Base-by-base conservation (phyloP, 2,888 invertebrate species). In the Troides oblongomaculatus region DNA sequence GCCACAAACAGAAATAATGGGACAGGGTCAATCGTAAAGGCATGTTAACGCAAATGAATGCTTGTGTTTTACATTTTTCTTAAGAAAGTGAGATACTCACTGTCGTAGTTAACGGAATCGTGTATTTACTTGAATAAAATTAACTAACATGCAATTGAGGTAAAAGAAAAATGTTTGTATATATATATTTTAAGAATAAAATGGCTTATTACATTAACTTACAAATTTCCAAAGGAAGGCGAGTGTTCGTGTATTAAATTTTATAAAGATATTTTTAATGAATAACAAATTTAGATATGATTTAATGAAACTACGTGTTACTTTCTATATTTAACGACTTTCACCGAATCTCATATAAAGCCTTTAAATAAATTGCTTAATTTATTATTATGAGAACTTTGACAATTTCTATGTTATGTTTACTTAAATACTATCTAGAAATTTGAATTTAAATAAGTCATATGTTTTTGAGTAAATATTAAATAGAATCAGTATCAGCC, bases 1-100 rank as follows among this genome's bases (percentile, higher is more conserved):
- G 18, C 71, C 75, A 50, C 58, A 43, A 63, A 72, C n/a, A 23
- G 60, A 63, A 63, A 36, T 60, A 59, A 25, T 63, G 59, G n/a
- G 14, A 46, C 63, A 56, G 25, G n/a, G 57, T 58, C 60, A 39
- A 25, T 50, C 36, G 62, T 62, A 63, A 60, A 62, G 23, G 25
- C 36, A 43, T 46, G 18, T 50, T 66, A 59, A 66, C 50, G 66
- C 53, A 66, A 66, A 61, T 66, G 53, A 60, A 53, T 46, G 46
- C 50, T 53, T 53, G 50, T 30, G 50, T 66, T 60, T 67, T 43
- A 43, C 68, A 62, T 68, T 46, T 68, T 68, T 68, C 46, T 68
- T 30, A 59, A 63, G 62, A 68, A 62, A 68, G 68, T 63, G 50
- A 50, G 50, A 36, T 25, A 50, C 60, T 36, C n/a, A 53, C 53